Conservation (phyloP, 2,797 vertebrate genomes). For the Tragopan temminckii region DNA sequence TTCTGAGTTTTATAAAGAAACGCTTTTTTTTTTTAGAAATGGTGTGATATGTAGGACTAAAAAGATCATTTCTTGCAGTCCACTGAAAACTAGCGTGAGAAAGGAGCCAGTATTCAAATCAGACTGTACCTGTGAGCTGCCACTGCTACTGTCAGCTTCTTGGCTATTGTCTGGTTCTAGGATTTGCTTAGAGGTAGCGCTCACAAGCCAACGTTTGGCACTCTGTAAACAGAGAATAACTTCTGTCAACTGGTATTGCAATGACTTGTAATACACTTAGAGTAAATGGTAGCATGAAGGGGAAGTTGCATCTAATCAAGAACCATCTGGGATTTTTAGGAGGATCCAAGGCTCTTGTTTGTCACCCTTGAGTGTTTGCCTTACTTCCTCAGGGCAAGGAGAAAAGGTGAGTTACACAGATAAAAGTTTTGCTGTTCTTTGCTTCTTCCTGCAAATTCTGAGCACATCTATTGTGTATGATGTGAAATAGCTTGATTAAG, state of each 20-base stretch:
- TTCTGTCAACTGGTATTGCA: neutral
- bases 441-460: neutral
- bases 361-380: neutral
- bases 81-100: neutral
- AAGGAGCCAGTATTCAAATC: neutral
- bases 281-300: no score
- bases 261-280: no score
- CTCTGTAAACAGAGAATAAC: neutral
- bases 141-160: neutral
- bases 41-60: neutral
- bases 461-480: neutral
- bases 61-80: neutral
- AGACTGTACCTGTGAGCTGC: neutral
- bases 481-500: neutral
- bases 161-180: neutral
- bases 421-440: neutral
- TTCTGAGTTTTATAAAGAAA: neutral
- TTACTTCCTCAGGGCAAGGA: neutral
- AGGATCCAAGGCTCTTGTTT: neutral
- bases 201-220: neutral
- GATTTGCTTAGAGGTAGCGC: neutral
- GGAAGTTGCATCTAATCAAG: neutral
- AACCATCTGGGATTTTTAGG: neutral
- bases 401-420: neutral
- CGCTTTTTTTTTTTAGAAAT: neutral